Evolutionary conservation across 37 sponge, comb jelly and placozoan genomes (phyloP).

Genomic region (Theonella swinhoei): DNA sequence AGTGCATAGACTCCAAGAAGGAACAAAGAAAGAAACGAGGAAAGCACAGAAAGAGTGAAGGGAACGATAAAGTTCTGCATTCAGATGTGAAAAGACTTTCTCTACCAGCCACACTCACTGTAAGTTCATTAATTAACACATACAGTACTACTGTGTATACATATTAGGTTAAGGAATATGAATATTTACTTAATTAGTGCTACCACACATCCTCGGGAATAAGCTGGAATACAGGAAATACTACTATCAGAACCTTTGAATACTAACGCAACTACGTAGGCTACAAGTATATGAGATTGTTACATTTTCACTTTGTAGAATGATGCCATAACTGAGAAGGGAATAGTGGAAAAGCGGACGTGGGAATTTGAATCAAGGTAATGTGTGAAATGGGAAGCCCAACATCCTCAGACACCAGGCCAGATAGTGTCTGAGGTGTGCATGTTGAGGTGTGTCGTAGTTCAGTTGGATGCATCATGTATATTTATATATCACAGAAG

Average conservation of each 20-base stretch:
- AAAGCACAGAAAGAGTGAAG: background rate
- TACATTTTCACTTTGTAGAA: background rate
- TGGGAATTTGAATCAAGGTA: conserved; percentile 8
- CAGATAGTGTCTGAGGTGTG: no score
- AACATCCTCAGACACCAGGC: no score
- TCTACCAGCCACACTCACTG: background rate
- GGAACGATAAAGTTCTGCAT: background rate
- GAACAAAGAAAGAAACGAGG: background rate
- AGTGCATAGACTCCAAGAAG: background rate
- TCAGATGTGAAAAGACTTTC: conserved; percentile 3
- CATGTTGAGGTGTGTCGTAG: no score
- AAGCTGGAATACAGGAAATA: background rate
- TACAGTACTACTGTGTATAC: background rate
- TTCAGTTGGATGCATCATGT: no score
- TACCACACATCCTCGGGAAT: background rate
- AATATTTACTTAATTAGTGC: background rate
- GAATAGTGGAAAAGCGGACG: conserved; percentile 22
- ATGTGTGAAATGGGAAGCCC: no score
- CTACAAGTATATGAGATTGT: background rate
- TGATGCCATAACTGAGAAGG: conserved; percentile 5
- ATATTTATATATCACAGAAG: background rate
- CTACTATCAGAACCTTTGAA: background rate
- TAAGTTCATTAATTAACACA: background rate
- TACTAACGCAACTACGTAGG: background rate
- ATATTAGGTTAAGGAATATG: no score